Base-by-base conservation (phyloP, 2,797 vertebrate genomes). In the Galagoides demidoff region DNA sequence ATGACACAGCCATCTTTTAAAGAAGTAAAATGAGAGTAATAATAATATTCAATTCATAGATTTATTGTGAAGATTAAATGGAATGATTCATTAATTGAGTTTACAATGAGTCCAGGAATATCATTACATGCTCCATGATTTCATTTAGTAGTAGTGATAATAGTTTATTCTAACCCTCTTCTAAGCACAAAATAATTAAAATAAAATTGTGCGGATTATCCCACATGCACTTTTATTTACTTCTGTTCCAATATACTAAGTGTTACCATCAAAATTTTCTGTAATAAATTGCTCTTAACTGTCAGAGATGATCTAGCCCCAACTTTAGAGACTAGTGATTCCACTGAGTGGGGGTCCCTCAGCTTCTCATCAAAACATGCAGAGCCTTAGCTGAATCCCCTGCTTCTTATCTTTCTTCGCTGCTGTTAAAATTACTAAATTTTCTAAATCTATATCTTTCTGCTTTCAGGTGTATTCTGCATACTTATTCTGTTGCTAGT, bases 1-100 rank as follows among this genome's bases (percentile, higher is more conserved):
- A 14, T 3, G 82, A 96, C 20, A 84, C 45, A 95, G 63, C 95
- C 31, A 85, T 64, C 43, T 83, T 82, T 71, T 91, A 89, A 89
- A 95, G 7, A 95, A 95, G 17, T 82, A 91, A 84, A 95, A 94
- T 81, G 31, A 29, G 39, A 17, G 68, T 34, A 94, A 43, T 71
- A 83, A 81, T 52, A 31, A 92, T 87, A 74, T 79, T 84, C 22
- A 90, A n/a, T 94, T 92, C 8, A 64, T 17, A 57, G 27, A 2
- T 2, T 77, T 57, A 73, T 82, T 66, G 22, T 85, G 61, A 96
- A 74, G 37, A 91, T 68, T 92, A 91, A 91, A 90, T 84, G n/a
- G 13, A 27, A 6, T 70, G n/a, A 73, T 84, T 85, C 25, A 74
- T 55, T 31, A 91, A 52, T 45, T 78, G 17, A 45, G 10, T 10